Base-by-base conservation (phyloP, 2,113 vertebrate genomes). In the Passer montanus region DNA sequence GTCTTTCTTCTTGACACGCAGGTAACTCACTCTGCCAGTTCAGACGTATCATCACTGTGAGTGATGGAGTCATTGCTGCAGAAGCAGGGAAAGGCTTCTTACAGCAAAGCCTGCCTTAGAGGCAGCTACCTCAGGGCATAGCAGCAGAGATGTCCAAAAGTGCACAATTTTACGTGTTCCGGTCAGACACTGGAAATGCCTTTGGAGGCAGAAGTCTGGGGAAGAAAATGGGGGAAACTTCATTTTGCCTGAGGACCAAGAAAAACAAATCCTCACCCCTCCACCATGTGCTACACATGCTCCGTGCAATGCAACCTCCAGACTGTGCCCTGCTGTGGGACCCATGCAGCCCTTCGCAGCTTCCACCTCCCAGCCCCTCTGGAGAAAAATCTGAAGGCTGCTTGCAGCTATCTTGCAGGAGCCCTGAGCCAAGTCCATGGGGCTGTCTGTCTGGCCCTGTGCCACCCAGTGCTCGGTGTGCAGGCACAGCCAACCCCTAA, bases 21-120 rank as follows among this genome's bases (percentile, higher is more conserved):
- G 64, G 76, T 97, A 92, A 94, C 82, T 97, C 89, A 78, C 74
- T 43, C 91, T 93, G 96, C 92, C 89, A 86, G 17, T 28, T n/a
- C 68, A 67, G 90, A 79, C 18, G 0, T 39, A 56, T 37, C 56
- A 72, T 63, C 58, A 12, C 4, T 2, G 53, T 20, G 75, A 94
- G 63, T 1, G 59, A 97, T 93, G 50, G 68, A 60, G 78, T 37
- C 3, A 1, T 67, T n/a, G 62, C 72, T 77, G 77, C 39, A 69
- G 73, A 53, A 37, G 5, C 9, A 1, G 37, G 12, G 52, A 66
- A 56, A 73, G 74, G 70, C 15, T 79, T 33, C 79, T n/a, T 31
- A 30, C 27, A 69, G 62, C 31, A 73, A 53, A 74, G 35, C 43
- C 70, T 53, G 30, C 33, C 46, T 26, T 39, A 23, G 15, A 59